Evolutionary conservation across 2,888 invertebrate species (phyloP).

Genomic region (Macrophya alboannulata): DNA sequence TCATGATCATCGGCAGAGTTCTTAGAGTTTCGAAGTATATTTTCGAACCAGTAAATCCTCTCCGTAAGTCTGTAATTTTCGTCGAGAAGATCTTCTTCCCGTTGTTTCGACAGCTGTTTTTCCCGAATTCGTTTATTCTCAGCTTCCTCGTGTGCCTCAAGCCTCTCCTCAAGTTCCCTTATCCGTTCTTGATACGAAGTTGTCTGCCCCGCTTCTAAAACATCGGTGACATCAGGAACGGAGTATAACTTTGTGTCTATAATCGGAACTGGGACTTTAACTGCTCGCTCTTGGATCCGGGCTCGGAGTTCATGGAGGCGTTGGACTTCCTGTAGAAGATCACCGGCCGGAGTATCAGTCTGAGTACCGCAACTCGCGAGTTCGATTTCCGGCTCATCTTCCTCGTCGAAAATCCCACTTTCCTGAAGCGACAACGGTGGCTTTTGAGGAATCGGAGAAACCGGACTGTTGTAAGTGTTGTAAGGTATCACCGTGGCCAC

Average conservation of each 20-base stretch:
- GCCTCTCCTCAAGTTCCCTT: slow-evolving; percentile 70
- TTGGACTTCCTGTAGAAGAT: slow-evolving; percentile 74
- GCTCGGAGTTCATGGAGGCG: slow-evolving; percentile 74
- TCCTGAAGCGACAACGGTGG: slow-evolving; percentile 83
- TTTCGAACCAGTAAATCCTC: slow-evolving; percentile 69
- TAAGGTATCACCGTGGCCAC: slow-evolving; percentile 75
- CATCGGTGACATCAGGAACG: slow-evolving; percentile 61
- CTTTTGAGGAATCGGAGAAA: slow-evolving; percentile 70
- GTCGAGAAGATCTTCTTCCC: slow-evolving; percentile 72
- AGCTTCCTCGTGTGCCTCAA: slow-evolving; percentile 64
- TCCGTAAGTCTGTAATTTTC: slow-evolving; percentile 73
- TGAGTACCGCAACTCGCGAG: slow-evolving; percentile 71
- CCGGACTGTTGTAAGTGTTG: slow-evolving; percentile 66
- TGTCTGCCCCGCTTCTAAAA: slow-evolving; percentile 57
- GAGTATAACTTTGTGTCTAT: slow-evolving; percentile 62
- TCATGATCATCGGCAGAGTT: slow-evolving; percentile 10
- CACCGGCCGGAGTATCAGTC: slow-evolving; percentile 73
- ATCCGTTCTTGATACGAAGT: slow-evolving; percentile 67
- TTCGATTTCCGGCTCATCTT: slow-evolving; percentile 70
- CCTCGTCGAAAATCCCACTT: slow-evolving; percentile 88
- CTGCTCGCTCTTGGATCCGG: slow-evolving; percentile 73
- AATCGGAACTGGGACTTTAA: slow-evolving; percentile 66
- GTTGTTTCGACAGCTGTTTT: slow-evolving; percentile 66
- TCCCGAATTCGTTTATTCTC: slow-evolving; percentile 64
- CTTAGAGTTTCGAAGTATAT: slow-evolving; percentile 64